Conservation (phyloP, 2,888 invertebrate species). For the Oxyteleia sp. region DNA sequence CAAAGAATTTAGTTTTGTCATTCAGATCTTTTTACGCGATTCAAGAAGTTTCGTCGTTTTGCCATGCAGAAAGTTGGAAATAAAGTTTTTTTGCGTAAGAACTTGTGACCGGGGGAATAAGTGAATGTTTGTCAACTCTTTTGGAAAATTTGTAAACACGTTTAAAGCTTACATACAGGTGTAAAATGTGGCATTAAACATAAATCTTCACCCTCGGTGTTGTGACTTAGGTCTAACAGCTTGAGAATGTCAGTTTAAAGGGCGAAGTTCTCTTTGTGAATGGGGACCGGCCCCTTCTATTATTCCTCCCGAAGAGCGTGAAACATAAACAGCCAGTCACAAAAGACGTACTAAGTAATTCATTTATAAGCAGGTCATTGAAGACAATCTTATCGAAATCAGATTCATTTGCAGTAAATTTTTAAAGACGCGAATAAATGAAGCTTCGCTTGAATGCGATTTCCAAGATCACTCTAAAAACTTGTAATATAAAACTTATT, state of each 20-base stretch:
- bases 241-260: slow-evolving; percentile 52
- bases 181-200: slow-evolving; percentile 35
- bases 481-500: too few relatives aligned
- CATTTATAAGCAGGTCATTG: too few relatives aligned
- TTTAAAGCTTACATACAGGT: slow-evolving; percentile 30
- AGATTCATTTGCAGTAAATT: too few relatives aligned
- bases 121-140: slow-evolving; percentile 13
- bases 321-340: too few relatives aligned
- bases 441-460: too few relatives aligned
- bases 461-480: too few relatives aligned
- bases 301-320: slow-evolving; percentile 37
- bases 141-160: slow-evolving; percentile 36
- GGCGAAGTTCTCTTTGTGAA: slow-evolving; percentile 49
- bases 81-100: background rate
- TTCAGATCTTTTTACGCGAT: too few relatives aligned
- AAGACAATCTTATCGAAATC: too few relatives aligned
- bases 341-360: too few relatives aligned
- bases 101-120: background rate
- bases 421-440: too few relatives aligned
- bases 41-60: too few relatives aligned
- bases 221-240: slow-evolving; percentile 41
- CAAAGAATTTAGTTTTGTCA: too few relatives aligned
- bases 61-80: background rate
- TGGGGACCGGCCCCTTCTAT: slow-evolving; percentile 37
- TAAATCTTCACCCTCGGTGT: slow-evolving; percentile 30